These are phyloP conservation scores for Melolontha melolontha DNA, from an alignment of 2,888 invertebrate species.

Conservation along the genomic window DNA sequence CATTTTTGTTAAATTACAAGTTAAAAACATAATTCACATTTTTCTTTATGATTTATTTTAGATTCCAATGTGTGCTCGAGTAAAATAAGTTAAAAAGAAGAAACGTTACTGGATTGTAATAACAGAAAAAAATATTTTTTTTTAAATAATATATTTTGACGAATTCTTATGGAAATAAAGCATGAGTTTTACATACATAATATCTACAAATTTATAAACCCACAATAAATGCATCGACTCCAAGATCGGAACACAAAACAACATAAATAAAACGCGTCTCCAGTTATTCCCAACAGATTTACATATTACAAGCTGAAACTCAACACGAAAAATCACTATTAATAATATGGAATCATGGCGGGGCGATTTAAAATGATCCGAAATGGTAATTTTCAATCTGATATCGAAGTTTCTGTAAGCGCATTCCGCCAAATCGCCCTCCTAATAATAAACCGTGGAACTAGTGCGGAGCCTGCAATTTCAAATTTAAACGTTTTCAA, in stretches of 20 bases:
- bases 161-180: too few species aligned
- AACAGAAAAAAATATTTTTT: too few species aligned
- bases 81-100: too few species aligned
- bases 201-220: too few species aligned
- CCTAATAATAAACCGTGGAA: conserved; percentile 33
- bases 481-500: conserved; percentile 63
- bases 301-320: conserved; percentile 27
- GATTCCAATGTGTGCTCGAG: too few species aligned
- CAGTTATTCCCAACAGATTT: conserved; percentile 34
- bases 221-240: too few species aligned
- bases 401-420: conserved; percentile 61
- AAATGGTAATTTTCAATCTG: conserved; percentile 67
- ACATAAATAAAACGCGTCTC: conserved; percentile 9
- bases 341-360: conserved; percentile 42
- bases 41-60: too few species aligned
- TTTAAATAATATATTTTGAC: too few species aligned
- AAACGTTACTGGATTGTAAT: too few species aligned
- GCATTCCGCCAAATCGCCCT: conserved; percentile 49
- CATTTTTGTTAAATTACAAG: too few species aligned
- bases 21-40: too few species aligned
- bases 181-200: too few species aligned
- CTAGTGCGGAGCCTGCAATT: conserved; percentile 60
- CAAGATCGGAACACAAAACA: conserved; percentile 14
- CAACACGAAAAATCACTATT: conserved; percentile 39
- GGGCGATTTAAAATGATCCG: conserved; percentile 34